Evolutionary conservation across 2,888 invertebrate species (phyloP).

Genomic region (Ophonus ardosiacus): DNA sequence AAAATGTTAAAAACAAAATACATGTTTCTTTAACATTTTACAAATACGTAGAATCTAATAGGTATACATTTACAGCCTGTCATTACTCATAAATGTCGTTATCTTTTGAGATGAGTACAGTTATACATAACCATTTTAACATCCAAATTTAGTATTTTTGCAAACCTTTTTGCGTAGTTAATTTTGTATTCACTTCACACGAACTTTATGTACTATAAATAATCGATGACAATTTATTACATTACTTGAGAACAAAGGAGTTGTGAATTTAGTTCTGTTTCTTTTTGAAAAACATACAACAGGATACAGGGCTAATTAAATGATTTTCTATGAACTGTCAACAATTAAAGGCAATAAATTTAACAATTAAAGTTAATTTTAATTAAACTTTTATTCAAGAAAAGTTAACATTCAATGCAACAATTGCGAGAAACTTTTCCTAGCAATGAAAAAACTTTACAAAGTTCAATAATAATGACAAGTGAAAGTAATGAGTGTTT

Average conservation of each 20-base stretch:
- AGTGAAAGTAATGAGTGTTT: conserved; percentile 53
- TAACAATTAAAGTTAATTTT: not conserved
- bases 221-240: conserved; percentile 46
- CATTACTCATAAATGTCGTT: conserved; percentile 30
- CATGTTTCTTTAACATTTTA: conserved; percentile 18
- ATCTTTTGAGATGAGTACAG: conserved; percentile 31
- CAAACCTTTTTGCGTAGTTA: conserved; percentile 33
- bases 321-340: not conserved
- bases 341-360: not conserved
- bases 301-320: not conserved
- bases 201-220: conserved; percentile 9
- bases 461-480: conserved; percentile 17
- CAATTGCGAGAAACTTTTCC: conserved; percentile 12
- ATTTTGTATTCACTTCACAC: conserved; percentile 19
- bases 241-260: conserved; percentile 43
- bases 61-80: conserved; percentile 37
- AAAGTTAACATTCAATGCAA: not conserved
- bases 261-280: not conserved
- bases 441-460: conserved; percentile 20
- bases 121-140: conserved; percentile 32
- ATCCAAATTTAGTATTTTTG: conserved; percentile 29
- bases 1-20: conserved; percentile 5
- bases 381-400: not conserved
- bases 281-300: conserved; percentile 3
- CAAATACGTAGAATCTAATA: conserved; percentile 39